Conservation (phyloP, 64 coral and sea anemone species). For the Anthopleura sola region DNA sequence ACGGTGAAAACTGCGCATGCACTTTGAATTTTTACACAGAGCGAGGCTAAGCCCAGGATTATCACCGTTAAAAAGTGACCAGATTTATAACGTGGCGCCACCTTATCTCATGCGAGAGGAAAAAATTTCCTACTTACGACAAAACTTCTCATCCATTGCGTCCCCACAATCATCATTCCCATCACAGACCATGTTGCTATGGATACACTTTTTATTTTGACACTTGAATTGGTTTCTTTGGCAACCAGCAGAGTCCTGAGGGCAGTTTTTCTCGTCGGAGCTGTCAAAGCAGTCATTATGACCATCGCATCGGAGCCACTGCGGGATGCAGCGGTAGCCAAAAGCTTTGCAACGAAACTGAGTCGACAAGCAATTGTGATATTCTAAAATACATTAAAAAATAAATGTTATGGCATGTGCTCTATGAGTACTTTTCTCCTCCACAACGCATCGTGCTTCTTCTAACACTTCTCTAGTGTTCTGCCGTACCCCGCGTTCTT, state of each 20-base stretch:
- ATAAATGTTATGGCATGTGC: not conserved
- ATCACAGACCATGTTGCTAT: constrained; percentile 64
- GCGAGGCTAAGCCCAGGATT: too few species aligned
- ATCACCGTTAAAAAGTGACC: not conserved
- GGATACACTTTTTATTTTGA: constrained; percentile 70
- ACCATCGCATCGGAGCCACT: constrained; percentile 68
- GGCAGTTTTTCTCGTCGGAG: constrained; percentile 48
- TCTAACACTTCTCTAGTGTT: too few species aligned
- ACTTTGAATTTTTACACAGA: too few species aligned
- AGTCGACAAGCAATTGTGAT: constrained; percentile 23
- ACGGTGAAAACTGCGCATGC: too few species aligned
- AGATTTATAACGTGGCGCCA: too few species aligned
- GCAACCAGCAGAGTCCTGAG: constrained; percentile 25
- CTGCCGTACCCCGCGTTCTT: too few species aligned
- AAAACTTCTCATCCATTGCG: constrained; percentile 38
- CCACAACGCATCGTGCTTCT: too few species aligned
- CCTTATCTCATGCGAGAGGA: not conserved
- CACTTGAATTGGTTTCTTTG: constrained; percentile 74
- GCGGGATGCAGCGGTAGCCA: constrained; percentile 59
- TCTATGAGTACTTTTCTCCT: too few species aligned
- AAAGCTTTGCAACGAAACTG: constrained; percentile 49
- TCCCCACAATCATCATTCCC: constrained; percentile 71
- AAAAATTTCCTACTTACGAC: not conserved
- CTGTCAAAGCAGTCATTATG: constrained; percentile 43
- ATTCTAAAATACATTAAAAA: constrained; percentile 5